A percentile compares a stretch with the other conserved stretches of the same genome.
Evolutionary conservation across 2,797 vertebrate species (phyloP).

Genomic region (Sebastiscus albofasciatus): DNA sequence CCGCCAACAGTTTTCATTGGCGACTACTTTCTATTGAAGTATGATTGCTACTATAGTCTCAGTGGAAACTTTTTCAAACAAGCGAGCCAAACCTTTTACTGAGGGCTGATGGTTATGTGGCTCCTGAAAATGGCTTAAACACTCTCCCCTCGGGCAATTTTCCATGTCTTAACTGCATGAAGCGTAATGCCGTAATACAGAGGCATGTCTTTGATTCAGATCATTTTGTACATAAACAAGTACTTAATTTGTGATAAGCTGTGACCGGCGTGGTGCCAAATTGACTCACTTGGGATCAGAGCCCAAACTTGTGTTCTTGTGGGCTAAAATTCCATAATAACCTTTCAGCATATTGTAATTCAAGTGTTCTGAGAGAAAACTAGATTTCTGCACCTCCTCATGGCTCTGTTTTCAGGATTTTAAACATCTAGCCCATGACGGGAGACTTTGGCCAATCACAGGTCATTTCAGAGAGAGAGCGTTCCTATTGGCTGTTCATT

Average conservation of each 20-base stretch:
- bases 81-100: conserved; percentile 2
- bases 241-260: not conserved
- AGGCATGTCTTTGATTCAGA: conserved; percentile 2
- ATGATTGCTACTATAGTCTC: not conserved
- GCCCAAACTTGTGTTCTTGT: not conserved
- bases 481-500: too few relatives aligned
- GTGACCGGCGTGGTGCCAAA: not conserved
- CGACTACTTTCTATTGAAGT: not conserved
- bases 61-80: conserved; percentile 3
- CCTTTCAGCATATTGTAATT: too few relatives aligned
- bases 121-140: conserved; percentile 22
- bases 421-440: too few relatives aligned
- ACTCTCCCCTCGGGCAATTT: conserved; percentile 19
- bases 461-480: too few relatives aligned
- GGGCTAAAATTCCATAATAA: too few relatives aligned
- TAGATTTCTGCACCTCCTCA: too few relatives aligned
- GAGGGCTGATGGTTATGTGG: conserved; percentile 12
- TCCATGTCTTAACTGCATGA: conserved; percentile 12
- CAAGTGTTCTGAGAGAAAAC: too few relatives aligned
- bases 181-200: not conserved
- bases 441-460: too few relatives aligned
- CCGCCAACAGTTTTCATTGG: not conserved
- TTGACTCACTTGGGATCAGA: not conserved
- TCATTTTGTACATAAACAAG: conserved; percentile 15
- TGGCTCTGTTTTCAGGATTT: too few relatives aligned